Percentiles rank a stretch among this genome's conserved stretches.
Evolutionary conservation across 2,888 invertebrate species (phyloP).

Genomic region (Chrysina gloriosa): DNA sequence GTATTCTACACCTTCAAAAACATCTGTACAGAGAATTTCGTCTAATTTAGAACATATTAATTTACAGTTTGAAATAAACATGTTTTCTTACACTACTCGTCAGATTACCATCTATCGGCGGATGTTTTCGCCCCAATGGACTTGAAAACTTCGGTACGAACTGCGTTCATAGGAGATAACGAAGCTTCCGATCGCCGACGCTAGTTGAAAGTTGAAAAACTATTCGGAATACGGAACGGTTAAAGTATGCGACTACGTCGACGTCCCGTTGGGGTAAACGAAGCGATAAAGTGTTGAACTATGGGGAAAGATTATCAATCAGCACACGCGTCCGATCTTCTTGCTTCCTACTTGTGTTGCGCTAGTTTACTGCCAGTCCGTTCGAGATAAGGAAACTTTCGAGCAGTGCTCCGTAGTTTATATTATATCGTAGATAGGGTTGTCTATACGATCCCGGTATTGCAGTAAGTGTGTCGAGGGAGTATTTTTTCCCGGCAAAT

Average conservation of each 20-base stretch:
- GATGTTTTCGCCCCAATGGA: conserved; percentile 1
- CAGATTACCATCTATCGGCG: conserved; percentile 3
- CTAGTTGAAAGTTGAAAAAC: conserved; percentile 14
- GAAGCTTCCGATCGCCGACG: neutral
- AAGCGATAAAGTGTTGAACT: conserved; percentile 28
- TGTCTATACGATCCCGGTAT: no score
- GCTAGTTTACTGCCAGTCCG: neutral
- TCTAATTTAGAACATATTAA: no score
- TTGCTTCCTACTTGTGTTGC: neutral
- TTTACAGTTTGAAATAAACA: no score
- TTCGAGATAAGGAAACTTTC: neutral
- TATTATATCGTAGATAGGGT: no score
- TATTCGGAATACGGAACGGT: neutral
- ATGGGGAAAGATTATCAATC: conserved; percentile 21
- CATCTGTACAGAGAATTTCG: no score
- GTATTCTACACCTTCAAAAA: no score
- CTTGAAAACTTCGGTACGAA: conserved; percentile 2
- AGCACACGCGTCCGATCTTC: neutral
- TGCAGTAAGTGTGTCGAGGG: no score
- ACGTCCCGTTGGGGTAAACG: neutral
- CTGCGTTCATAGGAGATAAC: neutral
- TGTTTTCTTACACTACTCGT: no score
- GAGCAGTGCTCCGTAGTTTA: no score
- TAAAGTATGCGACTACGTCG: conserved; percentile 23
- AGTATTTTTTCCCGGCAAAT: no score